Evolutionary conservation across 2,797 vertebrate species (phyloP).

Genomic region (Poecile montanus): DNA sequence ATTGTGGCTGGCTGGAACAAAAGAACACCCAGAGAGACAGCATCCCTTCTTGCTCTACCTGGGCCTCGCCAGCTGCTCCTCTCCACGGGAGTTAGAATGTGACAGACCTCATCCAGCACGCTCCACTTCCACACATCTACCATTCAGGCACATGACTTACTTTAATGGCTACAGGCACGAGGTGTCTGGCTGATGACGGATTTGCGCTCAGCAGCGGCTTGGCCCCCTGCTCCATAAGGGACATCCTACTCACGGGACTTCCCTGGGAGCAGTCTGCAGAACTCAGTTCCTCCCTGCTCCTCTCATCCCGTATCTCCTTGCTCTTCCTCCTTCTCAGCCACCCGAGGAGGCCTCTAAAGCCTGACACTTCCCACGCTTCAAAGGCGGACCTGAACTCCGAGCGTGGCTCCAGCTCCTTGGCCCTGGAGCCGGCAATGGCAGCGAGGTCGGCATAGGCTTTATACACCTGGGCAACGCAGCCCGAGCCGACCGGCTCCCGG

Average conservation of each 20-base stretch:
- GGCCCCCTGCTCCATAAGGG: background rate
- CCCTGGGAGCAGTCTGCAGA: background rate
- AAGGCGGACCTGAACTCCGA: slow-evolving; percentile 72
- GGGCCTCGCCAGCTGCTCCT: background rate
- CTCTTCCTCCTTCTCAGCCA: slow-evolving; percentile 33
- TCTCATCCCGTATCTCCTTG: background rate
- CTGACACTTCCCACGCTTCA: slow-evolving; percentile 83
- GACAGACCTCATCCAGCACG: rapidly evolving
- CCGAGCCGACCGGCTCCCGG: slow-evolving; percentile 89
- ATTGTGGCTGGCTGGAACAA: background rate
- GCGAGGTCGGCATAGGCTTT: slow-evolving; percentile 82
- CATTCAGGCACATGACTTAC: slow-evolving; percentile 67
- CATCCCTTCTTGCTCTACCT: background rate
- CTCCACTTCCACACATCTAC: background rate
- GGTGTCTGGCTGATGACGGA: slow-evolving; percentile 49
- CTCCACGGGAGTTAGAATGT: background rate
- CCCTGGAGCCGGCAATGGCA: slow-evolving; percentile 71
- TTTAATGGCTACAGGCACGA: slow-evolving; percentile 92
- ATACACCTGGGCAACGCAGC: slow-evolving; percentile 94
- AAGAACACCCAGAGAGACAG: background rate
- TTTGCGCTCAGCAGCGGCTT: background rate
- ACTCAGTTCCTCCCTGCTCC: slow-evolving; percentile 7
- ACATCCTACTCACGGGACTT: background rate
- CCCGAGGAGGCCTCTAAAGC: slow-evolving; percentile 71
- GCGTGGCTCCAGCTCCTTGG: slow-evolving; percentile 65